These are phyloP conservation scores for Ips nitidus DNA, from an alignment of 1,140 invertebrate genomes.

Conservation along the genomic window DNA sequence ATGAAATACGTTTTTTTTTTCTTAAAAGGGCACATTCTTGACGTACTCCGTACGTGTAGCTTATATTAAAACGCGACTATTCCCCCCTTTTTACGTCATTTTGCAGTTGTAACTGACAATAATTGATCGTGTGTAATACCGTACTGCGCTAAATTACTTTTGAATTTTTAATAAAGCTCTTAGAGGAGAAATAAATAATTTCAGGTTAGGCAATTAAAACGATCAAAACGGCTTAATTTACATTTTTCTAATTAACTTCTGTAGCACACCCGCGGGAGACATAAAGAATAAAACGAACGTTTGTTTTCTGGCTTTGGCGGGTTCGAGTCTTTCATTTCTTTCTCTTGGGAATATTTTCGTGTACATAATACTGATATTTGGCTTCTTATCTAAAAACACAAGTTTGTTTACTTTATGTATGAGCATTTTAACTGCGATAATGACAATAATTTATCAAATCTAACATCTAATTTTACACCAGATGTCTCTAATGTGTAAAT, in stretches of 20 bases:
- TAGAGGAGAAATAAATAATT: conserved; percentile 3
- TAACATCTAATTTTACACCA: too few relatives aligned
- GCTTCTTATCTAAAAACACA: not conserved
- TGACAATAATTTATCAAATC: too few relatives aligned
- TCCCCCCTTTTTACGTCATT: not conserved
- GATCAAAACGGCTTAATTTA: conserved; percentile 18
- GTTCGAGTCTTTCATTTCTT: not conserved
- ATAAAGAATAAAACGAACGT: conserved; percentile 16
- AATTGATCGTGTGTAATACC: not conserved
- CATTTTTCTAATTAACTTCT: conserved; percentile 29
- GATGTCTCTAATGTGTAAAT: too few relatives aligned
- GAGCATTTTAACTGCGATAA: too few relatives aligned
- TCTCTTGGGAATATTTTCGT: not conserved
- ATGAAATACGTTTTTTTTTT: not conserved
- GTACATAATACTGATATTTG: not conserved
- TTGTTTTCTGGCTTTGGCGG: conserved; percentile 6
- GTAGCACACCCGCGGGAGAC: conserved; percentile 11
- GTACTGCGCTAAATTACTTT: not conserved
- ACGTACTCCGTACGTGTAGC: not conserved
- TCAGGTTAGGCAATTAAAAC: conserved; percentile 14
- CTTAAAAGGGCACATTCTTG: not conserved
- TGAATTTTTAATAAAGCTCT: not conserved
- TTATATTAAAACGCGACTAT: conserved; percentile 13
- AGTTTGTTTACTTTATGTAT: too few relatives aligned
- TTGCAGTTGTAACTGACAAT: not conserved